Evolutionary conservation across 1,140 invertebrate species (phyloP), one percentile per base, ranked within the genome.

Genomic region (Aphelenchoides besseyi): DNA sequence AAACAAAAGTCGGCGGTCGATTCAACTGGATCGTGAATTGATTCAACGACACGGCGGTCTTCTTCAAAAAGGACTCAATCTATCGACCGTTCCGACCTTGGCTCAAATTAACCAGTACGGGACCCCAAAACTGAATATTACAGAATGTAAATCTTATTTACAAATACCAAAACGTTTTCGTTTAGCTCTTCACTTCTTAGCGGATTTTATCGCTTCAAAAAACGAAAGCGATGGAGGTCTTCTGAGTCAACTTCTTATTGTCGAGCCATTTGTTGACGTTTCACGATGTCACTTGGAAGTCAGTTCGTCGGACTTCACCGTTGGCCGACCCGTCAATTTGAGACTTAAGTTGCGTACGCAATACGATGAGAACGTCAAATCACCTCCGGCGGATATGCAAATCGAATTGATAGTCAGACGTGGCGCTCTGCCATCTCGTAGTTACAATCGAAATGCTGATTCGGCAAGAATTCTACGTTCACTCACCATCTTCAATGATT

Each of bases 211-310:
- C 18, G 88, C 89, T 5, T 92, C 92, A 69, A 89, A 90, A 0
- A 88, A 90, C 9, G 92, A 91, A 1, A 94, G 93, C 0, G 92
- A 92, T 73, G 94, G 94, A 0, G 94, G 93, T 32, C 88, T 94
- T 64, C 86, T 98, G 63, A 93, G 94, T 2, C 85, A 85, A 85
- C 97, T 94, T 94, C 85, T 98, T 37, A 92, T 96, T 81, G 93
- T 93, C 0, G 92, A 94, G 79, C 91, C 93, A 8, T 91, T 91
- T 68, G 90, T 97, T 0, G 94, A 96, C 87, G 91, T 93, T 1
- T 86, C 90, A 1, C 29, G 52, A 30, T 73, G 36, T 5, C 52
- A 30, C 3, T 29, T 71, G 1, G 68, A 73, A 0, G 86, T 90
- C 12, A 90, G 90, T 0, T 88, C 91, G 70, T 90, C 90, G 75